Conservation (phyloP, 2,113 vertebrate species). For the Numenius arquata region DNA sequence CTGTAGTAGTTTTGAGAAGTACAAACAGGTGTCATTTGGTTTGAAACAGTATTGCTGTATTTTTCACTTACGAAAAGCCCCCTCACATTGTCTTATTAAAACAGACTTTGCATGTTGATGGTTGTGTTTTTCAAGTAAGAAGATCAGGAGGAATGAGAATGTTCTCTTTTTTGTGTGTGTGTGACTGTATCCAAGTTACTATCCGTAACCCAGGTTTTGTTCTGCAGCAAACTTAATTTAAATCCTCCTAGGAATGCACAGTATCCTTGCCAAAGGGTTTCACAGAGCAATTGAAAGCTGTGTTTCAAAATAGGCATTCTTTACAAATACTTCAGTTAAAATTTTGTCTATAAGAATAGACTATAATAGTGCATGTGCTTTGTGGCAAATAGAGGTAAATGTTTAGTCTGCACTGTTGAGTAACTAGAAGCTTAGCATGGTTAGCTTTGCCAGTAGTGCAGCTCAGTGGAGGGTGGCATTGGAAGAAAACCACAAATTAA, state of each 20-base stretch:
- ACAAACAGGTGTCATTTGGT: background rate
- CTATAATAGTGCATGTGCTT: background rate
- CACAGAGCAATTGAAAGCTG: slow-evolving; percentile 66
- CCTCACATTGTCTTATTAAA: background rate
- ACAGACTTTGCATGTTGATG: background rate
- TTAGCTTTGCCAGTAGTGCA: background rate
- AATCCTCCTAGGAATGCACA: slow-evolving; percentile 76
- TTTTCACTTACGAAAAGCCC: background rate
- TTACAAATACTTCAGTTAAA: slow-evolving; percentile 59
- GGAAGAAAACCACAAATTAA: slow-evolving; percentile 27
- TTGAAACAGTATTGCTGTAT: background rate
- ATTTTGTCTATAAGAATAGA: slow-evolving; percentile 25
- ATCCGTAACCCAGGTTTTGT: slow-evolving; percentile 68
- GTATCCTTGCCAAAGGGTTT: slow-evolving; percentile 70
- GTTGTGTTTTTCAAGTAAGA: slow-evolving; percentile 21
- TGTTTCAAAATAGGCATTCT: slow-evolving; percentile 66
- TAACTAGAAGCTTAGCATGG: background rate
- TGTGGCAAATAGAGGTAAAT: slow-evolving; percentile 32
- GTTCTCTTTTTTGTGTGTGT: slow-evolving; percentile 13
- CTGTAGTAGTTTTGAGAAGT: background rate
- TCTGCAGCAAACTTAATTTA: slow-evolving; percentile 65
- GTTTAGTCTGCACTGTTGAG: slow-evolving; percentile 9
- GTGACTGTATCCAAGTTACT: slow-evolving; percentile 67
- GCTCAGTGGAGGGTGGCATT: background rate
- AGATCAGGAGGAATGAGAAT: slow-evolving; percentile 25